Conservation (phyloP, 2,888 invertebrate species). For the Drosophila kambysellisi region DNA sequence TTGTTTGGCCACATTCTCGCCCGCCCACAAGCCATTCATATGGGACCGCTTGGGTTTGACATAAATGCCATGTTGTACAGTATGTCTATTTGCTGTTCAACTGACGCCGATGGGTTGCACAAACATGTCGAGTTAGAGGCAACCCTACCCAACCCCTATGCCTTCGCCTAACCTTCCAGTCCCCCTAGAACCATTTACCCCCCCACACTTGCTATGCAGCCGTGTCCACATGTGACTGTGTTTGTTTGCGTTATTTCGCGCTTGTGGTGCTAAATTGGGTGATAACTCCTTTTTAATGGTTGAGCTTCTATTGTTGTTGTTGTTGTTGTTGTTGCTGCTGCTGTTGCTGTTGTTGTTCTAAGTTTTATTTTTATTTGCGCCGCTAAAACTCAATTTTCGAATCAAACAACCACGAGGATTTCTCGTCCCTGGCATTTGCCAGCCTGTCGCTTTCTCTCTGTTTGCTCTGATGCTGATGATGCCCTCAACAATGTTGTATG, state of each 20-base stretch:
- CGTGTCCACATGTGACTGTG: constrained; percentile 83
- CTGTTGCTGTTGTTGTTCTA: constrained; percentile 52
- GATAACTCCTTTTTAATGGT: constrained; percentile 78
- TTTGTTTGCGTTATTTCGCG: constrained; percentile 81
- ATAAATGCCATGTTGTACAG: constrained; percentile 71
- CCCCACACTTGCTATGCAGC: constrained; percentile 9
- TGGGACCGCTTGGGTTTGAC: constrained; percentile 61
- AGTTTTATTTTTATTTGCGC: constrained; percentile 78
- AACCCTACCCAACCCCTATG: background rate
- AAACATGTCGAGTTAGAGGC: constrained; percentile 41
- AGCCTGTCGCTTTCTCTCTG: constrained; percentile 46
- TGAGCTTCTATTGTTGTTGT: constrained; percentile 44
- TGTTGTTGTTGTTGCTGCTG: constrained; percentile 33
- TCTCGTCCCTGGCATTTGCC: constrained; percentile 41
- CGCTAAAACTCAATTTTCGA: constrained; percentile 81
- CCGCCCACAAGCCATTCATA: constrained; percentile 42
- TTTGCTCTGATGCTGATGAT: constrained; percentile 65
- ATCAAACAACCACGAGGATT: constrained; percentile 79
- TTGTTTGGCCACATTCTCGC: background rate
- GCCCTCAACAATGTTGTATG: constrained; percentile 63
- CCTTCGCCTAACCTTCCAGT: background rate
- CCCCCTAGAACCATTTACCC: constrained; percentile 20
- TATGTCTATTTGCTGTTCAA: constrained; percentile 70
- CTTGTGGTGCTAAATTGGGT: constrained; percentile 76
- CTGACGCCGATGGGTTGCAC: constrained; percentile 48